Conservation (phyloP, 2,888 invertebrate species). For the Drosophila yooni region DNA sequence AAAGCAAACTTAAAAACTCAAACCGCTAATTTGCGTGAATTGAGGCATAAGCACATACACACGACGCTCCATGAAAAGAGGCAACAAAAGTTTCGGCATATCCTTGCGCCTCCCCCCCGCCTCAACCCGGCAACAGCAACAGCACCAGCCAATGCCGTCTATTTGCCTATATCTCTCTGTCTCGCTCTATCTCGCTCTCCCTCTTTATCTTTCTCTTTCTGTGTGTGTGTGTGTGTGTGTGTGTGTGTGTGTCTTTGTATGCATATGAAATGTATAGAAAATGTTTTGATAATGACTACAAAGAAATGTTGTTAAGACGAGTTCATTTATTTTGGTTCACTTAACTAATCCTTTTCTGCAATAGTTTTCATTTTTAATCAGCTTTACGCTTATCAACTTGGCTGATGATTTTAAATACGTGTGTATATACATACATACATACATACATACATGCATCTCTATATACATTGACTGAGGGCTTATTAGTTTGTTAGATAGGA, state of each 20-base stretch:
- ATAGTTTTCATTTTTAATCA: constrained; percentile 78
- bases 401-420: background rate
- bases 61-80: constrained; percentile 15
- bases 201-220: background rate
- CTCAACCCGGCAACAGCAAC: background rate
- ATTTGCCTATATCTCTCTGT: constrained; percentile 4
- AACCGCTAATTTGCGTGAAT: constrained; percentile 74
- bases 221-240: background rate
- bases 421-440: background rate
- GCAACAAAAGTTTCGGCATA: constrained; percentile 53
- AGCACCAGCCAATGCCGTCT: constrained; percentile 27
- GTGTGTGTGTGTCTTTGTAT: constrained; percentile 27
- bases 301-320: constrained; percentile 76
- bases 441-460: background rate
- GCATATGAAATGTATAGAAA: constrained; percentile 66
- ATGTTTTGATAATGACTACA: constrained; percentile 77
- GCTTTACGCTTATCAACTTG: constrained; percentile 67
- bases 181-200: background rate
- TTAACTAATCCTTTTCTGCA: constrained; percentile 78
- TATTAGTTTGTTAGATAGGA: constrained; percentile 21
- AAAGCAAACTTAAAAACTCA: constrained; percentile 58
- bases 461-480: constrained; percentile 17
- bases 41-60: constrained; percentile 51
- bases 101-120: constrained; percentile 15
- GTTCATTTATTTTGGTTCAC: constrained; percentile 81